Evolutionary conservation across 1,140 invertebrate genomes (phyloP), one percentile per base, ranked within the genome.

Genomic region (Scaptodrosophila lebanonensis): DNA sequence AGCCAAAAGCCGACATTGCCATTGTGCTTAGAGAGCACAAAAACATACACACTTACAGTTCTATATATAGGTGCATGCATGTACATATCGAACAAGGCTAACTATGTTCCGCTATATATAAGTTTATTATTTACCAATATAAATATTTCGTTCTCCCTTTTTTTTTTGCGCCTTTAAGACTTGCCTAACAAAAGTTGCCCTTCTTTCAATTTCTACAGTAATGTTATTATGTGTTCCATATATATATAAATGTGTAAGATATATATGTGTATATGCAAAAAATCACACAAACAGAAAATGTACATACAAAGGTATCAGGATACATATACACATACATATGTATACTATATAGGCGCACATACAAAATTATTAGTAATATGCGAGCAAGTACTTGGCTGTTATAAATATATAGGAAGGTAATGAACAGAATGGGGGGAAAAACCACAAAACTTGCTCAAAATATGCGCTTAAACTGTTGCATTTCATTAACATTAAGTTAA

Each of bases 1-100:
- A 3, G 22, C 22, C 22, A 25, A 25, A 25, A 25, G 8, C 8
- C 33, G 53, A 64, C 54, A 54, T 49, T 61, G 38, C 40, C 33
- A 48, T 60, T 49, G 33, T n/a, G n/a, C n/a, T n/a, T n/a, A n/a
- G n/a, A n/a, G 22, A 25, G 22, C 22, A 25, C 22, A 25, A 4
- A 25, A 25, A 25, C 59, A n/a, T n/a, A n/a, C 5, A n/a, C n/a
- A n/a, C n/a, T n/a, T n/a, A 20, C 45, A 43, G 3, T 4, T 25
- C 3, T 25, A 12, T 47, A 33, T 48, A 25, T 40, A 30, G 33
- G 65, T 60, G 20, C 43, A 30, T 52, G 48, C 64, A 72, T 67
- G 72, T 72, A 76, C 68, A 69, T 66, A 50, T 82, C 51, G 45
- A 82, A 82, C 75, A 82, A 82, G 82, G 65, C 75, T 82, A 82